Evolutionary conservation across 1,140 invertebrate genomes (phyloP).

Genomic region (Hesperophylax magnus): DNA sequence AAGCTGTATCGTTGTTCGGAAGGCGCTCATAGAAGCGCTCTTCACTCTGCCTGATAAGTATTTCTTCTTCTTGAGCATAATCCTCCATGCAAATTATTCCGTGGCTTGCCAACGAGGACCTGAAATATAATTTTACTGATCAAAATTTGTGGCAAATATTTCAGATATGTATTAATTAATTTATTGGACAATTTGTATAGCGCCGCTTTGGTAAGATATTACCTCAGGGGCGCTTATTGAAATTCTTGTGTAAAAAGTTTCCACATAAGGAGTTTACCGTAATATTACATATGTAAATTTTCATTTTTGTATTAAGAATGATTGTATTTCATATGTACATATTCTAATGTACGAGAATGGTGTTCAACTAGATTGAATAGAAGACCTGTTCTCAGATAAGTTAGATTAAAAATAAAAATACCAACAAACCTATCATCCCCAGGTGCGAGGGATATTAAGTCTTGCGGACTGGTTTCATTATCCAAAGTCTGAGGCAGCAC

Average conservation of each 20-base stretch:
- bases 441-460: background rate
- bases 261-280: background rate
- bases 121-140: background rate
- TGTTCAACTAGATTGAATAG: background rate
- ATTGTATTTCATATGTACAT: background rate
- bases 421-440: background rate
- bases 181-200: no score
- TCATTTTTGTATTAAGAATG: background rate
- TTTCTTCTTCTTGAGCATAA: conserved; percentile 12
- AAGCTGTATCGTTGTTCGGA: background rate
- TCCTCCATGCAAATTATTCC: background rate
- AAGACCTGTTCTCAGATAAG: background rate
- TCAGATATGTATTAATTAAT: background rate
- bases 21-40: background rate
- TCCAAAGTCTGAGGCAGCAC: conserved; percentile 2
- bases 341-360: background rate
- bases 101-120: conserved; percentile 3
- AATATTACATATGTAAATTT: background rate
- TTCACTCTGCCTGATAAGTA: background rate
- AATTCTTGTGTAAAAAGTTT: background rate
- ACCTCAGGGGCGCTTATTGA: no score
- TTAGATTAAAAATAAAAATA: background rate
- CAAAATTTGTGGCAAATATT: background rate
- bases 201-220: no score
- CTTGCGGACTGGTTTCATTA: background rate